Evolutionary conservation across 2,797 vertebrate genomes (phyloP), one percentile per base, ranked within the genome.

Genomic region (Clamator glandarius): DNA sequence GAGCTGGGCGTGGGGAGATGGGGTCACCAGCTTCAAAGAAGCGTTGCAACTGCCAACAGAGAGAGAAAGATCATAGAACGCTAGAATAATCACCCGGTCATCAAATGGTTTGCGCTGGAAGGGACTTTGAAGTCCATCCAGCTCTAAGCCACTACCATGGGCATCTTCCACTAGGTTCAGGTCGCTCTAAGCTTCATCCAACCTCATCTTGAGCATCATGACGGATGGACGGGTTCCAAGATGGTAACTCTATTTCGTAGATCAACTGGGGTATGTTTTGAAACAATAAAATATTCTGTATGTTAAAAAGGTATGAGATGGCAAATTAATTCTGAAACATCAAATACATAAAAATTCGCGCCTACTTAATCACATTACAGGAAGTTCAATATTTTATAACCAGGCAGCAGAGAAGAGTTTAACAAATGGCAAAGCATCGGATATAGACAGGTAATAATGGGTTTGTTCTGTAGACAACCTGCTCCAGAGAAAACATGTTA

Each of bases 361-460:
- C 42, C 63, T 16, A 1, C 76, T 85, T 20, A 19, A 84, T 81
- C 89, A 61, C 14, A 3, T 92, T 73, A 39, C 36, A 92, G 69
- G 95, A 92, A 84, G 52, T 7, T 79, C 82, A 96, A 28, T 68
- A 92, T 93, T 96, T 80, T 70, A 79, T 75, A 82, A 50, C n/a
- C 14, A 75, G 82, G 91, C 67, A 85, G 63, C 44, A 95, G 41
- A 70, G 80, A 90, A 91, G 19, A 84, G 82, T 26, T 58, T 89
- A 95, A 90, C 54, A 72, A 97, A 83, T 9, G 84, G 84, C 84
- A 87, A 92, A 92, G 92, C 29, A 63, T 79, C 84, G 84, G 81
- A 89, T 93, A 48, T 16, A 94, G 95, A 63, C 91, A 96, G 95
- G 94, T 95, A 93, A 90, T 24, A 36, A 85, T 82, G 97, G 94